Evolutionary conservation across 2,113 vertebrate species (phyloP).

Genomic region (Cettia cetti): DNA sequence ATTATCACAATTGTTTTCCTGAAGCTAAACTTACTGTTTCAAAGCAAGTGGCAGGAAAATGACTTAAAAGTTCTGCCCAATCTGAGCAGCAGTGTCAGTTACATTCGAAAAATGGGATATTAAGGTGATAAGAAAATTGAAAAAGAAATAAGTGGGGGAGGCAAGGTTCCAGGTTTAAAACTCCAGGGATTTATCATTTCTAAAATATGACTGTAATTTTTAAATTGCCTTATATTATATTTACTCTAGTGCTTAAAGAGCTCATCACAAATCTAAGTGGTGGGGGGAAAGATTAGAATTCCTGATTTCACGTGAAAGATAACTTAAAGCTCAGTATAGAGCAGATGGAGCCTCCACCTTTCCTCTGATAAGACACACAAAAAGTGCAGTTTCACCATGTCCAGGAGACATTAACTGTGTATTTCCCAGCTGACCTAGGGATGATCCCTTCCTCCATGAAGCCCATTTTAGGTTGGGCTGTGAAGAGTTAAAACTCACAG

Average conservation of each 20-base stretch:
- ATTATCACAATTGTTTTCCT: slow-evolving; percentile 35
- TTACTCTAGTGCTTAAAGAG: not conserved
- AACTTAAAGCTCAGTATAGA: not conserved
- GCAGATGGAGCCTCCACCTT: not conserved
- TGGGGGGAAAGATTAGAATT: not conserved
- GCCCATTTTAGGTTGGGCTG: not conserved
- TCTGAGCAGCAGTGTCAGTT: not conserved
- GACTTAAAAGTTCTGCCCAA: not conserved
- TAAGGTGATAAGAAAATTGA: not conserved
- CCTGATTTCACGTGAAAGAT: no score
- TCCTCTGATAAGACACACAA: not conserved
- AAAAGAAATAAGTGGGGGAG: not conserved
- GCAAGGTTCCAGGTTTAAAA: not conserved
- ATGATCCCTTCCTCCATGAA: not conserved
- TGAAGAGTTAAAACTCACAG: not conserved
- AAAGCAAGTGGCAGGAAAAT: slow-evolving; percentile 53
- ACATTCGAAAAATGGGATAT: not conserved
- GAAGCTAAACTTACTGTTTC: slow-evolving; percentile 27
- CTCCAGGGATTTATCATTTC: not conserved
- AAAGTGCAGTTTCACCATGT: not conserved
- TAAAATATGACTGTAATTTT: not conserved
- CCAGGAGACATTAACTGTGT: not conserved
- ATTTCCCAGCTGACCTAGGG: not conserved
- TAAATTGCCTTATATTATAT: not conserved
- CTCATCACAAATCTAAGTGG: not conserved